These are phyloP conservation scores for Dendronephthya gigantea DNA, from an alignment of 64 coral and sea anemone genomes.

Conservation along the genomic window DNA sequence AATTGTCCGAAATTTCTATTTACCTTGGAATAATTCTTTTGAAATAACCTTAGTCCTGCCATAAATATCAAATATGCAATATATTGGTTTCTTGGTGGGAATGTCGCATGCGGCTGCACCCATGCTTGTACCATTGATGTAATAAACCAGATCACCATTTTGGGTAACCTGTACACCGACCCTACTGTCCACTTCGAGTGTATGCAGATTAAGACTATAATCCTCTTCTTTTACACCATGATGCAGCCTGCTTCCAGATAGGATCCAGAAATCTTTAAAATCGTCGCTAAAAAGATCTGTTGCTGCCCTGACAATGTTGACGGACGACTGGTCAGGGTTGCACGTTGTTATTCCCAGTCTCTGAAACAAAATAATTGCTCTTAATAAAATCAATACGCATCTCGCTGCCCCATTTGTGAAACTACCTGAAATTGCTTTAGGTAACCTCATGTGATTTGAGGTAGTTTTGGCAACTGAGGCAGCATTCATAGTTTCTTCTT, in stretches of 20 bases:
- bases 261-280: conserved; percentile 73
- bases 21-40: conserved; percentile 91
- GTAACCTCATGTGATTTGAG: too few relatives aligned
- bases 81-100: conserved; percentile 70
- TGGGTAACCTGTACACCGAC: conserved; percentile 67
- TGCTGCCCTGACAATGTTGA: conserved; percentile 60
- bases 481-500: too few relatives aligned
- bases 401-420: too few relatives aligned
- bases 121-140: conserved; percentile 61
- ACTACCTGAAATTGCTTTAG: too few relatives aligned
- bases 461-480: too few relatives aligned
- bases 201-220: conserved; percentile 79
- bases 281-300: conserved; percentile 88
- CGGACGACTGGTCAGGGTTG: conserved; percentile 67
- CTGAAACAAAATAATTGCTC: conserved; percentile 36
- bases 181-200: conserved; percentile 56
- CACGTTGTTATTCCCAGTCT: conserved; percentile 80
- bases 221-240: conserved; percentile 91
- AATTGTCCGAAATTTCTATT: background rate
- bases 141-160: conserved; percentile 69
- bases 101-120: conserved; percentile 64
- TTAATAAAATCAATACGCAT: background rate
- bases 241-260: conserved; percentile 77
- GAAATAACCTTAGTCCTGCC: conserved; percentile 88
- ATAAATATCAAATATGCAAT: conserved; percentile 96